These are phyloP conservation scores for Tridacna crocea DNA, from an alignment of 2,888 invertebrate species.

Conservation along the genomic window DNA sequence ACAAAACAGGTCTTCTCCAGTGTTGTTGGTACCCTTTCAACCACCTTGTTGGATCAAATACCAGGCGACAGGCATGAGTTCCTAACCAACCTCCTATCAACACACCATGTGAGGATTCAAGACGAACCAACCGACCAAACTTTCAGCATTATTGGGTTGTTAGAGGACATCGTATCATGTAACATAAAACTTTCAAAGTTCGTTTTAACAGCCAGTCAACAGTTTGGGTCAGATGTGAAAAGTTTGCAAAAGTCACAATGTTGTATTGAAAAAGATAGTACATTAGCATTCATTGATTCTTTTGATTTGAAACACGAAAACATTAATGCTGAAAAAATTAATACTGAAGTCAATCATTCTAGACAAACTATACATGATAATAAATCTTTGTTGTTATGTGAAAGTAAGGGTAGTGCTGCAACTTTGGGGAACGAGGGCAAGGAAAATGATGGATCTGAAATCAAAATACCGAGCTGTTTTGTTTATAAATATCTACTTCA, in stretches of 20 bases:
- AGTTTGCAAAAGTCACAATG: neutral
- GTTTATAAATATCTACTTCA: neutral
- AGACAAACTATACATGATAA: no score
- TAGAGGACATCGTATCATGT: slow-evolving; percentile 32
- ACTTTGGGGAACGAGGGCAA: neutral
- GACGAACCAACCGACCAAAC: slow-evolving; percentile 15
- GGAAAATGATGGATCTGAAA: neutral
- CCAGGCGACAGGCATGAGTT: slow-evolving; percentile 62
- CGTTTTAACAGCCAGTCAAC: neutral
- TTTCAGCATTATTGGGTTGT: slow-evolving; percentile 35
- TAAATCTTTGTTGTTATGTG: neutral
- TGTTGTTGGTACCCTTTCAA: slow-evolving; percentile 67
- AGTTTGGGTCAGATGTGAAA: neutral
- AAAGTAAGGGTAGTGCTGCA: neutral
- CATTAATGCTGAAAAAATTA: neutral
- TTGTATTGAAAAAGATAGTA: no score
- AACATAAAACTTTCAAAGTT: slow-evolving; percentile 1
- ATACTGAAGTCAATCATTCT: neutral
- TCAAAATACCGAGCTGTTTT: neutral
- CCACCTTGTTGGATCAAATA: slow-evolving; percentile 56
- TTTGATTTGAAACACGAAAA: neutral
- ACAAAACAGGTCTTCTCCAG: slow-evolving; percentile 65
- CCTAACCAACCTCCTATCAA: slow-evolving; percentile 44
- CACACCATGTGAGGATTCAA: slow-evolving; percentile 16
- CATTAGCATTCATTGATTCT: no score